phyloP scores from a whole-genome alignment of 2,113 vertebrate species.

The Oenanthe oenanthe region DNA sequence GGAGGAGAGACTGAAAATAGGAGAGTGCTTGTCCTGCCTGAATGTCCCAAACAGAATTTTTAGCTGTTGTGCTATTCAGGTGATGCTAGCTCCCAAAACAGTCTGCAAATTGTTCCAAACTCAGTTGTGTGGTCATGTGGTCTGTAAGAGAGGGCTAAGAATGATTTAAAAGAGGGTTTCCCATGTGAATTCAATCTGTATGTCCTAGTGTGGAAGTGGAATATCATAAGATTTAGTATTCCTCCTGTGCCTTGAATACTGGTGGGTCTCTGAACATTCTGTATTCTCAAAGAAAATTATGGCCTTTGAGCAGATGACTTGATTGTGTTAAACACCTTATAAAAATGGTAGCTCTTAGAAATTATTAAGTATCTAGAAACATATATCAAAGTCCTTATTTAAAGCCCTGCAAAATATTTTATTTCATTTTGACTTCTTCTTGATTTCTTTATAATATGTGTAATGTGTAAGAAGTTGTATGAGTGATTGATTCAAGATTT shows the following conservation, averaged over 20 bases:
- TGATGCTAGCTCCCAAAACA: not conserved
- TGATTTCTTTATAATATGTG: not conserved
- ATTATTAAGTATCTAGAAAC: not conserved
- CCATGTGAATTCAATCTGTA: not conserved
- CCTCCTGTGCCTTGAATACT: not conserved
- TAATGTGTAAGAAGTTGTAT: not conserved
- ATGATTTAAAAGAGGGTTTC: not conserved
- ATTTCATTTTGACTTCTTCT: not conserved
- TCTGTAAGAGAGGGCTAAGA: not conserved
- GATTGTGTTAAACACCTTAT: not conserved
- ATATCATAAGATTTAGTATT: not conserved
- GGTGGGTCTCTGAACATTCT: not conserved
- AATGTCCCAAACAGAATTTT: not conserved
- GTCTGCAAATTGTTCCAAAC: not conserved
- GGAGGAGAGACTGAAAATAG: not conserved
- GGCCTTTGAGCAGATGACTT: not conserved
- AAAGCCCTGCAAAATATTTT: not conserved
- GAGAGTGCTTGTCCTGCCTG: not conserved
- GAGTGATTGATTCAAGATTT: not conserved
- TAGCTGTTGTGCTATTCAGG: not conserved
- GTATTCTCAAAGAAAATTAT: not conserved
- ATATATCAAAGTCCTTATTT: not conserved
- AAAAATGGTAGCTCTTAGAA: not conserved
- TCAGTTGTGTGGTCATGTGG: not conserved
- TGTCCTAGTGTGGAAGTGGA: not conserved